phyloP scores from a whole-genome alignment of 2,888 invertebrate genomes.

The Pachycephus smyrnensis region DNA sequence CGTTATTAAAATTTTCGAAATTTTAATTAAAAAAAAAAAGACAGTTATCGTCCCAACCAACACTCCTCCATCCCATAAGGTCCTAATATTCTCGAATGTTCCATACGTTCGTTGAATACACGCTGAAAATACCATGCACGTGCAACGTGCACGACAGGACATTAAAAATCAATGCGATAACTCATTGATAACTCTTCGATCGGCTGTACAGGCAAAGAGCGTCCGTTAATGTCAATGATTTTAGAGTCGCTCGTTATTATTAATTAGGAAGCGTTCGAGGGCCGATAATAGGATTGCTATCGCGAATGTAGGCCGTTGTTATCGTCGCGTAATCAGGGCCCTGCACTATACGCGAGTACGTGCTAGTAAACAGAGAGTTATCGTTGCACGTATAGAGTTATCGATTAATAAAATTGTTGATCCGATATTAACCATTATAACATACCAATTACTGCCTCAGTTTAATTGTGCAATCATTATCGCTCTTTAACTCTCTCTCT shows the following conservation, averaged over 20 bases:
- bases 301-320: conserved; percentile 27
- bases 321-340: conserved; percentile 34
- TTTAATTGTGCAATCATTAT: conserved; percentile 16
- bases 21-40: background rate
- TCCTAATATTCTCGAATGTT: background rate
- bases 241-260: background rate
- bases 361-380: conserved; percentile 36
- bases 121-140: background rate
- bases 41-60: background rate
- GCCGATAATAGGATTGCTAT: conserved; percentile 20
- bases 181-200: background rate
- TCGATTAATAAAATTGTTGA: conserved; percentile 42
- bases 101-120: background rate
- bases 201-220: background rate
- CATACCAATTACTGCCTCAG: conserved; percentile 7
- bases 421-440: conserved; percentile 12
- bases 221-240: background rate
- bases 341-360: conserved; percentile 35
- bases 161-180: background rate
- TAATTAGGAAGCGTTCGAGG: conserved; percentile 24
- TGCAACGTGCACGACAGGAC: background rate
- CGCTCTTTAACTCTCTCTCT: conserved; percentile 9
- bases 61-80: background rate
- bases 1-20: background rate
- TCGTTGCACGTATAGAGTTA: conserved; percentile 39